Evolutionary conservation across 2,797 vertebrate genomes (phyloP).

Genomic region (Lagocephalus sceleratus): DNA sequence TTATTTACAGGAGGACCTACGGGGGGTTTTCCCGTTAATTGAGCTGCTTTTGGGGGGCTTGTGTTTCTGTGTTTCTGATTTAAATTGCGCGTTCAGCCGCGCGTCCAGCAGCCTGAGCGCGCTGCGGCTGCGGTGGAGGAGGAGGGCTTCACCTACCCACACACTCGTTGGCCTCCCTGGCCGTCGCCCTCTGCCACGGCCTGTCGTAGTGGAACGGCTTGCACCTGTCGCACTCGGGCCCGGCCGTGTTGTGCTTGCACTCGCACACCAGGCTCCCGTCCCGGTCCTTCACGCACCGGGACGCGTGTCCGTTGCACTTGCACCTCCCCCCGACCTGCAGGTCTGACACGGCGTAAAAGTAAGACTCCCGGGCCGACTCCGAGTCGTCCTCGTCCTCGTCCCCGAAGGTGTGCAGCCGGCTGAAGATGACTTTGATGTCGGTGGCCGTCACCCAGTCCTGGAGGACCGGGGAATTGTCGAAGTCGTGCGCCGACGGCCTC

Average conservation of each 20-base stretch:
- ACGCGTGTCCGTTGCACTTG: constrained; percentile 94
- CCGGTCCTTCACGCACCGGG: constrained; percentile 87
- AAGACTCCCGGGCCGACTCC: constrained; percentile 89
- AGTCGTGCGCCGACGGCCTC: constrained; percentile 92
- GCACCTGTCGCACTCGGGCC: constrained; percentile 94
- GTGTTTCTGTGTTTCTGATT: too few species aligned
- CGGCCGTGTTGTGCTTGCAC: constrained; percentile 92
- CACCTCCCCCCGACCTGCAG: constrained; percentile 93
- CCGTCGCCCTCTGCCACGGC: constrained; percentile 93
- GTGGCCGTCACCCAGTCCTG: constrained; percentile 98
- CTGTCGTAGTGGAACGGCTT: constrained; percentile 95
- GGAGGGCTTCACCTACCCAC: constrained; percentile 82
- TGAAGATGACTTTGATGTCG: constrained; percentile 88
- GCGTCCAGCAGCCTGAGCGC: background rate
- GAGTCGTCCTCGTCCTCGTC: constrained; percentile 94
- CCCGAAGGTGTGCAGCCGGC: constrained; percentile 88
- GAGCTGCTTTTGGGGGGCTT: too few species aligned
- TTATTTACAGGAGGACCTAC: too few species aligned
- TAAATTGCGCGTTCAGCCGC: too few species aligned
- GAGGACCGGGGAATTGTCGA: constrained; percentile 93
- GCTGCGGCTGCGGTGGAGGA: background rate
- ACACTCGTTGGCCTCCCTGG: constrained; percentile 93
- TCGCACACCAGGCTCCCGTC: constrained; percentile 87
- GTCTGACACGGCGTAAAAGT: constrained; percentile 92
- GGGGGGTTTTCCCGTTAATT: too few species aligned